Evolutionary conservation across 2,888 invertebrate genomes (phyloP).

Genomic region (Oligia fasciuncula): DNA sequence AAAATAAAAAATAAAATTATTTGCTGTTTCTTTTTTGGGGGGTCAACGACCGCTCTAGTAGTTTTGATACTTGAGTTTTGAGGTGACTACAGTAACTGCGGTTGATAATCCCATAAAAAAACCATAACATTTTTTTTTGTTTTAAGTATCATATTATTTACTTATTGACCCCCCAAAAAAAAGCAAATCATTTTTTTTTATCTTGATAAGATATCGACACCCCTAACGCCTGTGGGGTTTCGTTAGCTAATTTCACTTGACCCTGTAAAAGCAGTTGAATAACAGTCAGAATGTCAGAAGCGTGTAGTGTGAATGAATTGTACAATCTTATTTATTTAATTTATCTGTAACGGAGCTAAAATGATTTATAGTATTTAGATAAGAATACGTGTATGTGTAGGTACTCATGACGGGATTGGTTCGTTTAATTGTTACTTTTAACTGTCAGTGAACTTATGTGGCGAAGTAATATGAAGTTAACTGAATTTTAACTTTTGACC

Average conservation of each 20-base stretch:
- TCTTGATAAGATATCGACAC: too few relatives aligned
- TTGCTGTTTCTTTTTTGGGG: too few relatives aligned
- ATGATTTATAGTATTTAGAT: conserved; percentile 42
- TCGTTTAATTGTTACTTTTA: background rate
- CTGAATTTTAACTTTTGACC: background rate
- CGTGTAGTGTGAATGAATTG: conserved; percentile 41
- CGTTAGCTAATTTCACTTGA: background rate
- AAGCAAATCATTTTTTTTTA: too few relatives aligned
- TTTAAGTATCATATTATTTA: too few relatives aligned
- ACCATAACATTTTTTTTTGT: too few relatives aligned
- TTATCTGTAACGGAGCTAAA: conserved; percentile 27
- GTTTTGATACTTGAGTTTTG: too few relatives aligned
- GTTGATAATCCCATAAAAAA: too few relatives aligned
- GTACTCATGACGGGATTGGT: background rate
- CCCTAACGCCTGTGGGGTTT: background rate
- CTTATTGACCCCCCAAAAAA: too few relatives aligned
- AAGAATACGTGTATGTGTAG: background rate
- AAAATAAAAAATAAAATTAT: too few relatives aligned
- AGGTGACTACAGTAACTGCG: too few relatives aligned
- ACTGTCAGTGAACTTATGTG: conserved; percentile 19
- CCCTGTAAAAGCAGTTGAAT: background rate
- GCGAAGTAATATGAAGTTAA: background rate
- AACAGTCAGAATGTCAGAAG: conserved; percentile 1
- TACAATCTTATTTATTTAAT: conserved; percentile 28
- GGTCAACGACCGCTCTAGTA: too few relatives aligned